Evolutionary conservation across 2,113 vertebrate genomes (phyloP).

Genomic region (Neotoma lepida): DNA sequence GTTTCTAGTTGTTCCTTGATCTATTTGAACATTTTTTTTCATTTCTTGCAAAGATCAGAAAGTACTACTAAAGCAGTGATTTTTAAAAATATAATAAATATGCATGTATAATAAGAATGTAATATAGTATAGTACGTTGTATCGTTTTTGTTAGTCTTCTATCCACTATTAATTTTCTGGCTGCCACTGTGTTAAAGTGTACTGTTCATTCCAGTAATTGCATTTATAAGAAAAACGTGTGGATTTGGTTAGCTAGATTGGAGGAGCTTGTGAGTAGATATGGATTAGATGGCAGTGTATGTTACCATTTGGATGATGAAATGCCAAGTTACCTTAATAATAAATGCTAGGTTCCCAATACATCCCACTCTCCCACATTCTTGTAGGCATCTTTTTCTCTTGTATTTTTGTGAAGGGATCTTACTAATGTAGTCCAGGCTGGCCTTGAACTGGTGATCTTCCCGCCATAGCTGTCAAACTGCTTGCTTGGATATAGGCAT

Average conservation of each 20-base stretch:
- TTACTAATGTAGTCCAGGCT: background rate
- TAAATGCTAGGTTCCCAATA: conserved; percentile 31
- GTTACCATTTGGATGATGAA: background rate
- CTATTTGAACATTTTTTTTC: conserved; percentile 29
- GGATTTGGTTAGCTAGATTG: background rate
- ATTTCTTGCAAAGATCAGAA: conserved; percentile 22
- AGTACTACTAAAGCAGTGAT: conserved; percentile 33
- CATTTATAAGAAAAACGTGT: background rate
- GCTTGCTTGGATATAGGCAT: background rate
- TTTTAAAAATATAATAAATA: background rate
- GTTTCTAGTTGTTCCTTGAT: conserved; percentile 42
- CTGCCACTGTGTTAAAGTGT: conserved; percentile 2
- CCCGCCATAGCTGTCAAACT: background rate
- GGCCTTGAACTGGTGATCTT: background rate
- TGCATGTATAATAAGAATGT: background rate
- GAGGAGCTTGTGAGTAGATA: background rate
- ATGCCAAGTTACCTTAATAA: background rate
- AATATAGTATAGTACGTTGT: background rate
- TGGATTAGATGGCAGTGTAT: background rate
- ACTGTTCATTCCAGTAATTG: background rate
- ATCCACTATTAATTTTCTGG: conserved; percentile 23
- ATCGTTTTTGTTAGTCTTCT: conserved; percentile 11
- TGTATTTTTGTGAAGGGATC: background rate
- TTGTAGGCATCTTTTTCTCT: background rate
- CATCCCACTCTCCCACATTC: background rate